phyloP scores from a whole-genome alignment of 2,888 invertebrate genomes.

The Bimastos eiseni region DNA sequence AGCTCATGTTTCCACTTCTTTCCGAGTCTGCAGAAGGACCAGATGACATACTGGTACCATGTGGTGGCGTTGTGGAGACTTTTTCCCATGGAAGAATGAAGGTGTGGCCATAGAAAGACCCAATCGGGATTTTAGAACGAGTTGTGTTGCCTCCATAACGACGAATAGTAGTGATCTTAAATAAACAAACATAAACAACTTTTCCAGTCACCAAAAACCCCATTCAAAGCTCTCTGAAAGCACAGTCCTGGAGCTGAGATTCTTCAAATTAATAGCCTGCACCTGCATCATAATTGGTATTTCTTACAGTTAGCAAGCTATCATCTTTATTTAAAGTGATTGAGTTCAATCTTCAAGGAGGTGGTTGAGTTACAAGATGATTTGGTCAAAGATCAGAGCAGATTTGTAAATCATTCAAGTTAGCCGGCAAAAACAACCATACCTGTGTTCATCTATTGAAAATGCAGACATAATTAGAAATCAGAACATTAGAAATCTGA shows the following conservation, averaged over 20 bases:
- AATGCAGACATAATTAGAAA: background rate
- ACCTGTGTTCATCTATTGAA: background rate
- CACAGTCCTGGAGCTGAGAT: background rate
- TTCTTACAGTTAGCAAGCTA: background rate
- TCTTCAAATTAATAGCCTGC: background rate
- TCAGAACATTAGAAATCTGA: background rate
- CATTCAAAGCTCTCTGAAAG: background rate
- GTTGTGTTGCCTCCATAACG: slow-evolving; percentile 88
- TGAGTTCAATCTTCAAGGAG: too few species aligned
- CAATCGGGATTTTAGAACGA: slow-evolving; percentile 85
- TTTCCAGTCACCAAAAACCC: background rate
- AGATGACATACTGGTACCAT: background rate
- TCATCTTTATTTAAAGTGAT: too few species aligned
- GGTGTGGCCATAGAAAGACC: slow-evolving; percentile 90
- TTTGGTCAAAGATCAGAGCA: background rate
- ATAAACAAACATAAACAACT: background rate
- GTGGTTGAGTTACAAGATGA: background rate
- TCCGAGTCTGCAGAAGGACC: background rate
- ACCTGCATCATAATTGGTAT: background rate
- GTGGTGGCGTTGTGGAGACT: background rate
- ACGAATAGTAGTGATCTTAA: slow-evolving; percentile 85
- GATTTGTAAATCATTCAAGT: background rate
- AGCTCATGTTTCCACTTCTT: background rate
- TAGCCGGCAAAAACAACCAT: background rate
- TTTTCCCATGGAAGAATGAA: slow-evolving; percentile 70